A percentile compares a stretch with the other conserved stretches of the same genome.
phyloP scores from a whole-genome alignment of 30 jellyfish, hydroid and myxozoan species.

The Hydractinia echinata region DNA sequence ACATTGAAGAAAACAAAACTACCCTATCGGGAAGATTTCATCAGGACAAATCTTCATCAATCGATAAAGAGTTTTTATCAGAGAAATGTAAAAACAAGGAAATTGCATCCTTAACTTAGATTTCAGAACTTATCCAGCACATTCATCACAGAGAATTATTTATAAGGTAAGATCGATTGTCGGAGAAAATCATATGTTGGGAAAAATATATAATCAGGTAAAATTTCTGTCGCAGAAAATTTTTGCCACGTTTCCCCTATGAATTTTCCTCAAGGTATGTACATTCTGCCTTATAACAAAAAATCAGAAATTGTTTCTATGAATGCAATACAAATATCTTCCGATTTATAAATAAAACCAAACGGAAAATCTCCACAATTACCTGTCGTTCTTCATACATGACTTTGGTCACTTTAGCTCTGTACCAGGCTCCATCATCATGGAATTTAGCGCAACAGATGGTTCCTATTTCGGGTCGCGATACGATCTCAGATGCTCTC shows the following conservation, averaged over 20 bases:
- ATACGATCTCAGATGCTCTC: constrained; percentile 68
- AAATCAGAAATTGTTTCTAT: background rate
- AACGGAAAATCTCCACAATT: no score
- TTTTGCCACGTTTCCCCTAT: background rate
- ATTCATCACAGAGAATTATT: background rate
- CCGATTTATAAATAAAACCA: background rate
- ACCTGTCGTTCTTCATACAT: constrained; percentile 57
- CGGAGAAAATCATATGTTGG: background rate
- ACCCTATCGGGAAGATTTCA: background rate
- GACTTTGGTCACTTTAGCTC: constrained; percentile 54
- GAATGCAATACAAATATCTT: background rate
- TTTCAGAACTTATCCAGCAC: no score
- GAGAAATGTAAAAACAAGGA: no score
- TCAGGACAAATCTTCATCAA: no score
- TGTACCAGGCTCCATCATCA: constrained; percentile 63
- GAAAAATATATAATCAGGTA: no score
- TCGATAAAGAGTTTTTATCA: no score
- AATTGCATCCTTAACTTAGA: no score
- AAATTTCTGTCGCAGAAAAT: no score
- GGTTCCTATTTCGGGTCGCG: constrained; percentile 60
- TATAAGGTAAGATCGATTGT: background rate
- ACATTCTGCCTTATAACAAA: background rate
- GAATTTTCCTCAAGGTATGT: background rate
- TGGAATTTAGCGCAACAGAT: constrained; percentile 58
- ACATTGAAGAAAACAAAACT: background rate